A percentile compares a stretch with the other conserved stretches of the same genome.
phyloP scores from a whole-genome alignment of 2,797 vertebrate species.

The Anguilla pacifica region DNA sequence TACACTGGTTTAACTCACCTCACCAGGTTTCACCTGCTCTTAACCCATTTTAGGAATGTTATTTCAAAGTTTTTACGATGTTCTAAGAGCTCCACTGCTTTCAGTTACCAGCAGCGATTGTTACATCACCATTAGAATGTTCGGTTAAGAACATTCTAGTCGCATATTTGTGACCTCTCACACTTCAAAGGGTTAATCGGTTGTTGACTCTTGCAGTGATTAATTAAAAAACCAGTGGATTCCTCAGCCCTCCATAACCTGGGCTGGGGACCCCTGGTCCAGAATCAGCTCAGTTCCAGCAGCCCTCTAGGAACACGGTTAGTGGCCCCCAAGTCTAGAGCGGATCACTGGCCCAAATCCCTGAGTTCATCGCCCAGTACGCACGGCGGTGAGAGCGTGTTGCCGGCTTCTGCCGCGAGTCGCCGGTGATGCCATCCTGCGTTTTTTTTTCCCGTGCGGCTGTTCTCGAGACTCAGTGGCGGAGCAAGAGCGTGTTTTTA shows the following conservation, averaged over 20 bases:
- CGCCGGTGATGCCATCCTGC: background rate
- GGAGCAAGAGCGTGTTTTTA: conserved; percentile 2
- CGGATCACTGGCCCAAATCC: no score
- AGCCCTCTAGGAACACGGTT: background rate
- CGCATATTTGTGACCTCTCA: no score
- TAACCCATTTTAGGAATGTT: no score
- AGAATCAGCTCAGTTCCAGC: background rate
- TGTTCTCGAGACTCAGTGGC: background rate
- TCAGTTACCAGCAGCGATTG: no score
- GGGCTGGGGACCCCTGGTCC: background rate
- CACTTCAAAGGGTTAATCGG: no score
- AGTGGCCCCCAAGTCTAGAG: background rate
- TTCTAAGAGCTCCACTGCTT: no score
- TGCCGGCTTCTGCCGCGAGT: background rate
- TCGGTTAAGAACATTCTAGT: no score
- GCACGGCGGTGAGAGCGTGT: background rate
- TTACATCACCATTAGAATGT: no score
- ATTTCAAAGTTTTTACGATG: no score
- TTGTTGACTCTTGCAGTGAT: background rate
- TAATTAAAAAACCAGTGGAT: no score
- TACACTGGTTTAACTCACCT: background rate
- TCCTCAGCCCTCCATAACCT: background rate
- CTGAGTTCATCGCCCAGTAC: background rate
- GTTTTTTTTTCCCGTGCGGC: background rate
- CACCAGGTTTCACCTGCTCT: background rate